Percentiles rank a stretch among this genome's conserved stretches.
These are phyloP conservation scores for Habrosyne pyritoides DNA, from an alignment of 2,888 invertebrate genomes.

Conservation along the genomic window DNA sequence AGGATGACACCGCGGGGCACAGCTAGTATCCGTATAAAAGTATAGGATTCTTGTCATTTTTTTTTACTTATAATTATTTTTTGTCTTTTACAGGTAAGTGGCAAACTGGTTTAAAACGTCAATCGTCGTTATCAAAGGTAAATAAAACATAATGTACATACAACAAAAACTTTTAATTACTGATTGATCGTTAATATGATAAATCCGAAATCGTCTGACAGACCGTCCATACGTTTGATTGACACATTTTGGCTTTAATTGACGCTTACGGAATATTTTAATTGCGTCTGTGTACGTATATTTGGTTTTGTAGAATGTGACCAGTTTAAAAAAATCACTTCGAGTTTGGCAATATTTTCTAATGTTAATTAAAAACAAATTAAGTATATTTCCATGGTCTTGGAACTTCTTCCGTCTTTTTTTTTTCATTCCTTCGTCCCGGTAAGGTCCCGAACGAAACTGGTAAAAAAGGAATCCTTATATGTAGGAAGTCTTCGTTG, in stretches of 20 bases:
- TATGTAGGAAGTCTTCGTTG: too few relatives aligned
- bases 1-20: too few relatives aligned
- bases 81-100: too few relatives aligned
- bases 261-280: conserved; percentile 63
- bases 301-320: conserved; percentile 10
- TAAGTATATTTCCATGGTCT: too few relatives aligned
- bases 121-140: conserved; percentile 22
- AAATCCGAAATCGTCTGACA: conserved; percentile 44
- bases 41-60: too few relatives aligned
- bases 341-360: not conserved
- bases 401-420: too few relatives aligned
- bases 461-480: too few relatives aligned
- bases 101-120: not conserved
- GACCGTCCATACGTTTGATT: conserved; percentile 57
- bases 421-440: too few relatives aligned
- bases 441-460: too few relatives aligned
- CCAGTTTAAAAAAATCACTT: conserved; percentile 9
- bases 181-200: conserved; percentile 56
- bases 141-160: conserved; percentile 24
- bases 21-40: too few relatives aligned
- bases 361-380: not conserved
- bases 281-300: conserved; percentile 46
- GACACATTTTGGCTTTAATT: conserved; percentile 75
- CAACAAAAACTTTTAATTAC: conserved; percentile 47
- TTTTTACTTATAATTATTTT: too few relatives aligned